These are phyloP conservation scores for Microcebus lehilahytsara DNA, from an alignment of 2,113 vertebrate species.

Conservation along the genomic window DNA sequence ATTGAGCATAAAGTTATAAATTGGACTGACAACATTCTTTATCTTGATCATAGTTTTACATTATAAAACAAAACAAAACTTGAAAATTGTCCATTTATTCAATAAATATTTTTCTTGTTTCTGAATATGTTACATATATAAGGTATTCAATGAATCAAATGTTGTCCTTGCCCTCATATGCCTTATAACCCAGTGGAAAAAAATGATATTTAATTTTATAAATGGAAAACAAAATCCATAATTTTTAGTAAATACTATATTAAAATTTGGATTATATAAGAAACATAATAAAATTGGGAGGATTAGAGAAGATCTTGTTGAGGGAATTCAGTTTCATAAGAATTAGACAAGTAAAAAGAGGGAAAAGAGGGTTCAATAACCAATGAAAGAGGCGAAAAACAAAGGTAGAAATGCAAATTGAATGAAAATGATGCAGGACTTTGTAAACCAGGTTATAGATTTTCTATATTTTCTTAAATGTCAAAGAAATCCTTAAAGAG, in stretches of 20 bases:
- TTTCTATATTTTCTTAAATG: constrained; percentile 3
- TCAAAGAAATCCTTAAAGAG: neutral
- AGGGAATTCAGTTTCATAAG: neutral
- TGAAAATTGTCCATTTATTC: neutral
- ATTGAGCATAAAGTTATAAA: neutral
- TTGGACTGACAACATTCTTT: neutral
- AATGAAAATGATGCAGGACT: neutral
- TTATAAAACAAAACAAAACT: neutral
- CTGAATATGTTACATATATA: neutral
- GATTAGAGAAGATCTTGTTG: neutral
- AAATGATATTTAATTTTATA: neutral
- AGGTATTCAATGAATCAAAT: neutral
- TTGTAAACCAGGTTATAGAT: neutral
- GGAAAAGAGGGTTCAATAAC: neutral
- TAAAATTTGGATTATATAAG: neutral
- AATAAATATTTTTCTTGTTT: neutral
- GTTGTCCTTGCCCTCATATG: neutral
- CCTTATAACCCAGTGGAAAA: neutral
- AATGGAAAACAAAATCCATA: neutral
- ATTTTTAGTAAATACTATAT: neutral
- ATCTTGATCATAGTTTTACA: neutral
- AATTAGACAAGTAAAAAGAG: neutral
- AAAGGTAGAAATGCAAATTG: neutral
- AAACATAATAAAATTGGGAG: neutral
- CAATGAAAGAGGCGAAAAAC: neutral